Conservation (phyloP, 2,113 vertebrate genomes). For the Dromaius novaehollandiae region DNA sequence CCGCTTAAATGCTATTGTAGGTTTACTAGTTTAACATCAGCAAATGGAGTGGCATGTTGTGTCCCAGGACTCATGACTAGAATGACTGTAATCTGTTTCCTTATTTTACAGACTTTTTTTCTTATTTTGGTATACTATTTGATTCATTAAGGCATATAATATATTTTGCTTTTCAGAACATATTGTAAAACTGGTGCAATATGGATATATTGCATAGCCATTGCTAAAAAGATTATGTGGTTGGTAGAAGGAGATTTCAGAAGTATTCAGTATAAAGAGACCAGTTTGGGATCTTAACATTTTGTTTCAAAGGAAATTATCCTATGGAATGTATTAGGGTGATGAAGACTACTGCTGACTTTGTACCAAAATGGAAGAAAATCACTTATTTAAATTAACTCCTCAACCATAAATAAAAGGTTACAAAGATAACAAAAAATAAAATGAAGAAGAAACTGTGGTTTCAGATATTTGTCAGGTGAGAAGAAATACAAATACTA, state of each 20-base stretch:
- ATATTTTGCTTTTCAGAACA: not conserved
- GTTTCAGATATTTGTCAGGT: not conserved
- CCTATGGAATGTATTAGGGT: not conserved
- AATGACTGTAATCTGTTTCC: constrained; percentile 9
- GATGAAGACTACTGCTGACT: not conserved
- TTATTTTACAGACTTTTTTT: not conserved
- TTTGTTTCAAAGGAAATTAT: not conserved
- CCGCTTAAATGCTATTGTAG: constrained; percentile 38
- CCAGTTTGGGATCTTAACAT: not conserved
- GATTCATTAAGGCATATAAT: not conserved
- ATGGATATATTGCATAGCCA: not conserved
- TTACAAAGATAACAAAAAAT: not conserved
- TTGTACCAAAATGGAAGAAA: not conserved
- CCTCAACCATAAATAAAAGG: not conserved
- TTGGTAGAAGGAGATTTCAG: not conserved
- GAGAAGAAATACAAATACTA: not conserved
- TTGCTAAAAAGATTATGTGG: not conserved
- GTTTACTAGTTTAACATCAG: constrained; percentile 56
- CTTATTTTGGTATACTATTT: not conserved
- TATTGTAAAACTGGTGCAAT: not conserved
- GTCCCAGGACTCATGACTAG: constrained; percentile 19
- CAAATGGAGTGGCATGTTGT: constrained; percentile 41
- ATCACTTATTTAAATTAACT: not conserved
- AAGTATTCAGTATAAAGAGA: not conserved
- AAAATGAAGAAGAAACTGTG: not conserved